Conservation (phyloP, 2,888 invertebrate genomes). For the Idaea straminata region DNA sequence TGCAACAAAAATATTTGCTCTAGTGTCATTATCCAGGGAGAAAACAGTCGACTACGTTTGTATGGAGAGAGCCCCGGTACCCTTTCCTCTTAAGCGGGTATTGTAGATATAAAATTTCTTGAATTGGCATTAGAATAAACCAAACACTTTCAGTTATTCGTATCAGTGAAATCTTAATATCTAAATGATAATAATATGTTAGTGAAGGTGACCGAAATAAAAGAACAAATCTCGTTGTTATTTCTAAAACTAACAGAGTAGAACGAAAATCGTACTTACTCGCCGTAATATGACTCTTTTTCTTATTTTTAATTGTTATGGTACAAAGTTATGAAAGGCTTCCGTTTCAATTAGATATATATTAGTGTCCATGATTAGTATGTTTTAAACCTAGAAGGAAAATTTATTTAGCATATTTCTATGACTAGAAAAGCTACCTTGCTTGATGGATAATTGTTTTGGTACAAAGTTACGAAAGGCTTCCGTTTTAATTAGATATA, state of each 20-base stretch:
- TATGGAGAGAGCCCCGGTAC: too few species aligned
- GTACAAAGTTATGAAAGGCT: background rate
- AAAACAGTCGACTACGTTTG: too few species aligned
- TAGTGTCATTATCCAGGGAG: too few species aligned
- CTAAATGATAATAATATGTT: background rate
- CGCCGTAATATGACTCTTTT: background rate
- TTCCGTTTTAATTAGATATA: too few species aligned
- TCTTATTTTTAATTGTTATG: constrained; percentile 1
- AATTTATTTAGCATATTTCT: background rate
- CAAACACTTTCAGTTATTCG: too few species aligned
- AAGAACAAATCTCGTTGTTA: background rate
- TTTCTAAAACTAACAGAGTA: background rate
- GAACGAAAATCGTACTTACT: background rate
- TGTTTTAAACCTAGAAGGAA: constrained; percentile 5
- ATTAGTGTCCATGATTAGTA: too few species aligned
- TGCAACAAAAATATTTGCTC: too few species aligned
- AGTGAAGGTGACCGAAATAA: background rate
- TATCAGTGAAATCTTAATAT: background rate
- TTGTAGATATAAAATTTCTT: too few species aligned
- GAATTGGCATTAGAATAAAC: too few species aligned
- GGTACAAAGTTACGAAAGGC: too few species aligned
- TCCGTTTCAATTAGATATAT: background rate
- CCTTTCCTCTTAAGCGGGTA: too few species aligned
- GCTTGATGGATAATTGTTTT: background rate
- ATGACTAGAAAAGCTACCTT: too few species aligned